These are phyloP conservation scores for Galleria mellonella DNA, from an alignment of 1,140 invertebrate species.

Conservation along the genomic window DNA sequence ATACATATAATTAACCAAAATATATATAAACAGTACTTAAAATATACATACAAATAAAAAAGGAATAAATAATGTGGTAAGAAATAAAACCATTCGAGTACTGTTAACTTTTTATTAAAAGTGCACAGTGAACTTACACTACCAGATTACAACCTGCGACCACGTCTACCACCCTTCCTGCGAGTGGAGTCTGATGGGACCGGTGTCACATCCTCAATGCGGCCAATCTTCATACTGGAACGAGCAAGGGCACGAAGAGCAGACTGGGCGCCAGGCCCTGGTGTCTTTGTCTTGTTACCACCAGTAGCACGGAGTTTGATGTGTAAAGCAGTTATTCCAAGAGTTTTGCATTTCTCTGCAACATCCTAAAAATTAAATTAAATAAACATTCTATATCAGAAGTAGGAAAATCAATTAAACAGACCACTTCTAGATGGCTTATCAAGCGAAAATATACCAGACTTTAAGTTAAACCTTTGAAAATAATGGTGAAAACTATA, in stretches of 20 bases:
- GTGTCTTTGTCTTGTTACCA: constrained; percentile 98
- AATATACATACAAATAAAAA: too few relatives aligned
- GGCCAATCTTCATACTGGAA: constrained; percentile 99
- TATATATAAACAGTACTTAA: too few relatives aligned
- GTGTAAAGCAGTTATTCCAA: constrained; percentile 98
- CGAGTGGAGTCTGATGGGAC: constrained; percentile 99
- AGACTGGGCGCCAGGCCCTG: constrained; percentile 98
- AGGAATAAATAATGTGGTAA: too few relatives aligned
- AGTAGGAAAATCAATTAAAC: too few relatives aligned
- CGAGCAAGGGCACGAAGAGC: constrained; percentile 97
- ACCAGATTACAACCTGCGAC: constrained; percentile 94
- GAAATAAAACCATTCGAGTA: constrained; percentile 37
- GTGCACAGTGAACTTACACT: constrained; percentile 58
- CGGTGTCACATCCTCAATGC: constrained; percentile 99
- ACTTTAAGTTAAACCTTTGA: too few relatives aligned
- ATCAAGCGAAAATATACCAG: too few relatives aligned
- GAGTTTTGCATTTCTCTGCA: constrained; percentile 97
- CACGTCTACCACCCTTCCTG: constrained; percentile 99
- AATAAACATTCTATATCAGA: too few relatives aligned
- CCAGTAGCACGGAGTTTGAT: constrained; percentile 99
- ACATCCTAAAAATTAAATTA: constrained; percentile 85
- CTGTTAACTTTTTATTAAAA: constrained; percentile 54
- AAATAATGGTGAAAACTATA: too few relatives aligned
- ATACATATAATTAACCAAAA: too few relatives aligned
- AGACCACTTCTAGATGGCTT: too few relatives aligned